phyloP scores from a whole-genome alignment of 2,797 vertebrate genomes.

The Melanotaenia pygmaea region DNA sequence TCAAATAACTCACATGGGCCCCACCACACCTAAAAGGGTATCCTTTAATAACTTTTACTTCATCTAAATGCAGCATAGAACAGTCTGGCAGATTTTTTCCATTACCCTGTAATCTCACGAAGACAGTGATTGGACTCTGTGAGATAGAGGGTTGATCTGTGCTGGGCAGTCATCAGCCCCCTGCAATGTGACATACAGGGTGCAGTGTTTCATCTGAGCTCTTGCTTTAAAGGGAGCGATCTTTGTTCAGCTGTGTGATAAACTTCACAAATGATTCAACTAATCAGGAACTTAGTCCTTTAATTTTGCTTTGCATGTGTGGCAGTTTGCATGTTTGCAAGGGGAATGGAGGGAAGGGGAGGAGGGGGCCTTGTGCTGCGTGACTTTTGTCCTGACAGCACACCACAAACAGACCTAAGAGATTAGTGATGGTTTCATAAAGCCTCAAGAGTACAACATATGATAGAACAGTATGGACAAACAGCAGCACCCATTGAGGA shows the following conservation, averaged over 20 bases:
- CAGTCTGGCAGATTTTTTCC: constrained; percentile 68
- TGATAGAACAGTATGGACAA: constrained; percentile 42
- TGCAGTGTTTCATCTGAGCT: constrained; percentile 28
- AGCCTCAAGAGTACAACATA: constrained; percentile 18
- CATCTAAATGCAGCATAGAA: constrained; percentile 54
- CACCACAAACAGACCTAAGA: constrained; percentile 35
- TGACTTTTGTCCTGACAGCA: constrained; percentile 35
- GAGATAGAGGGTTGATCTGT: constrained; percentile 61
- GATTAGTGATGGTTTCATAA: constrained; percentile 55
- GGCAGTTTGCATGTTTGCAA: neutral
- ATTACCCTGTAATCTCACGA: constrained; percentile 55
- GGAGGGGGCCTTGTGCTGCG: neutral
- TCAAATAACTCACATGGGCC: constrained; percentile 50
- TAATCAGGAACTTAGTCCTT: constrained; percentile 22
- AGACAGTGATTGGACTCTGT: constrained; percentile 47
- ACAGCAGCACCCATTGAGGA: constrained; percentile 17
- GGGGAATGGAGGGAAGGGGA: neutral
- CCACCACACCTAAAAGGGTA: constrained; percentile 30
- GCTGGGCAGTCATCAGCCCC: constrained; percentile 34
- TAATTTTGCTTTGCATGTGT: constrained; percentile 10
- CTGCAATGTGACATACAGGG: constrained; percentile 45
- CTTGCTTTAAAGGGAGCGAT: constrained; percentile 33
- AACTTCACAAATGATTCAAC: constrained; percentile 6
- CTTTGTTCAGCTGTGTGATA: constrained; percentile 39
- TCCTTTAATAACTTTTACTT: constrained; percentile 43